Conservation (phyloP, 2,888 invertebrate genomes). For the Drosophila lutescens region DNA sequence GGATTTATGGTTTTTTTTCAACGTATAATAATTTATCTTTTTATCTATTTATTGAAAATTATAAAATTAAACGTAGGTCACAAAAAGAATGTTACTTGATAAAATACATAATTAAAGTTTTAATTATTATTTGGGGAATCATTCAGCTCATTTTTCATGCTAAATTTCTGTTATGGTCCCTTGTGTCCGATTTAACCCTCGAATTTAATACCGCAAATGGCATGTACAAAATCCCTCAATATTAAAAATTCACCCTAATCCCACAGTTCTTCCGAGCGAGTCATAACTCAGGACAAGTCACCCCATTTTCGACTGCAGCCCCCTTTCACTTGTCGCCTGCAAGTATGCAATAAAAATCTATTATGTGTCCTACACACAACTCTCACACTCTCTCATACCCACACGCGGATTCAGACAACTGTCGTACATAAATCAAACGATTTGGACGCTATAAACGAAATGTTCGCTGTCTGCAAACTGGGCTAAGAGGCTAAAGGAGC, state of each 20-base stretch:
- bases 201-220: slow-evolving; percentile 10
- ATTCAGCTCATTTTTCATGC: slow-evolving; percentile 12
- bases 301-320: slow-evolving; percentile 57
- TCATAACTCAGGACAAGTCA: slow-evolving; percentile 62
- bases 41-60: too few relatives aligned
- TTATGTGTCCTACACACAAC: slow-evolving; percentile 57
- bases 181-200: slow-evolving; percentile 1
- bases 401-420: slow-evolving; percentile 24
- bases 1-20: background rate
- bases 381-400: slow-evolving; percentile 2
- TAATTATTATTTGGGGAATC: slow-evolving; percentile 12
- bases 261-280: slow-evolving; percentile 53
- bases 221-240: slow-evolving; percentile 21
- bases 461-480: slow-evolving; percentile 36
- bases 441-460: slow-evolving; percentile 38
- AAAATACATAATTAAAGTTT: slow-evolving; percentile 3
- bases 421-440: slow-evolving; percentile 64
- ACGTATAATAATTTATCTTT: too few relatives aligned
- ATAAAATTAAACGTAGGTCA: background rate
- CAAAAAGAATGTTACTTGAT: background rate
- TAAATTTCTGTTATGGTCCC: slow-evolving; percentile 6
- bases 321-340: slow-evolving; percentile 56
- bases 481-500: slow-evolving; percentile 53
- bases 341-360: slow-evolving; percentile 72
- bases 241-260: slow-evolving; percentile 49